A percentile compares a stretch with the other conserved stretches of the same genome.
phyloP scores from a whole-genome alignment of 2,888 invertebrate genomes.

The Lasioglossum leucozonium region DNA sequence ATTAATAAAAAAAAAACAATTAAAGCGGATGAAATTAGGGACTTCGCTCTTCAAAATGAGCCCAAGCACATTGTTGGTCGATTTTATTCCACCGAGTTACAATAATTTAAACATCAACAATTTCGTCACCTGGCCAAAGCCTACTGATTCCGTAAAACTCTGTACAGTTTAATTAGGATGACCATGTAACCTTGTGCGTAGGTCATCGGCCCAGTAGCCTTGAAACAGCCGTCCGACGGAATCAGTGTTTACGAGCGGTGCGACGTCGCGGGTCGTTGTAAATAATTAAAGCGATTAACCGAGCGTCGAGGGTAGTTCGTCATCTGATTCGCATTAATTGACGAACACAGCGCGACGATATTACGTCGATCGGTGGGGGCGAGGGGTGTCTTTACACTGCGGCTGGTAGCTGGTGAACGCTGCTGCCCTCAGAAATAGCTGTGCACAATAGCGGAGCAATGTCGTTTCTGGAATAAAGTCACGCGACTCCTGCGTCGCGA shows the following conservation, averaged over 20 bases:
- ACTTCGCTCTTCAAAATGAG: neutral
- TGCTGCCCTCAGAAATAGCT: neutral
- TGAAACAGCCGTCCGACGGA: neutral
- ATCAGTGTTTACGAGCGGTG: neutral
- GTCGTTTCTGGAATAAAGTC: constrained; percentile 63
- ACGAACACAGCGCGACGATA: constrained; percentile 17
- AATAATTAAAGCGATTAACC: constrained; percentile 26
- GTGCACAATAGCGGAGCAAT: constrained; percentile 49
- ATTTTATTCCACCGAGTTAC: neutral
- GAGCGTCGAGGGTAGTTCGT: neutral
- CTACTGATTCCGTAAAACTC: neutral
- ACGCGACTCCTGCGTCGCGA: constrained; percentile 64
- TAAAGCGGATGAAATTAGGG: neutral
- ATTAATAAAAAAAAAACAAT: too few relatives aligned
- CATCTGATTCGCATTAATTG: constrained; percentile 28
- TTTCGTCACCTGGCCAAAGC: neutral
- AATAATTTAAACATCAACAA: neutral
- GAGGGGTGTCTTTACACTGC: constrained; percentile 24
- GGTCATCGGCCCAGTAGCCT: neutral
- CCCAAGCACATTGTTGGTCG: neutral
- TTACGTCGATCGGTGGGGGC: constrained; percentile 12
- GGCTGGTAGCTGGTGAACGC: neutral
- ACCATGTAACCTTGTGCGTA: neutral
- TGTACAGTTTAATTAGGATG: neutral
- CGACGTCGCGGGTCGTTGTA: neutral